Evolutionary conservation across 2,797 vertebrate species (phyloP), one percentile per base, ranked within the genome.

Genomic region (Brotula barbata): DNA sequence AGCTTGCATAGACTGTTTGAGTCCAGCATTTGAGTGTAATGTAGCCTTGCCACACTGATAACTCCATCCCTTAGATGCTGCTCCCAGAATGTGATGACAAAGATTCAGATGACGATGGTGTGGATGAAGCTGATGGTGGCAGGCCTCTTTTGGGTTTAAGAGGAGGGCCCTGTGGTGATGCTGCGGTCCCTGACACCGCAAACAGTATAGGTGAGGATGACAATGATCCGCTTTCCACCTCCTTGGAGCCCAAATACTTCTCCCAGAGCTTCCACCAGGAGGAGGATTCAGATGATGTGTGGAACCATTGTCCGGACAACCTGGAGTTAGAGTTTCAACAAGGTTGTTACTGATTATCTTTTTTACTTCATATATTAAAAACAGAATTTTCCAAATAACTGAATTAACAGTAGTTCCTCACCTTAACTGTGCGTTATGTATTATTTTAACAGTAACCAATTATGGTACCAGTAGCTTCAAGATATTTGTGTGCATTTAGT

Each of bases 161-260:
- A 49, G 86, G 87, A 53, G 89, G 83, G 0, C 78, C 87, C 51
- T 87, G 83, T 68, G 85, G 80, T 14, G 48, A 73, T 11, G 80
- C 69, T 20, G 42, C 72, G 3, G 67, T 56, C 55, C 37, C 85
- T 37, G 77, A 80, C 31, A 63, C 67, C 12, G 69, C 73, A 20
- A 50, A 64, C 47, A 73, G 59, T 62, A 50, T 46, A 62, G 83
- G 73, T 36, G 83, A 68, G 12, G 70, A 89, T 17, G 71, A 74
- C 33, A 45, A 59, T 31, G 72, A 87, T 78, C 59, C 48, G 9
- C 83, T 75, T 2, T 82, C 80, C 42, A 54, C 81, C 59, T 88
- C 91, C 53, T 86, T 95, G 58, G 83, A 92, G 65, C 71, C 92
- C 40, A 81, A 88, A 51, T 93, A 94, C 64, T 90, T 93, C 66